Evolutionary conservation across 2,797 vertebrate genomes (phyloP).

Genomic region (Hapalemur alaotrensis): DNA sequence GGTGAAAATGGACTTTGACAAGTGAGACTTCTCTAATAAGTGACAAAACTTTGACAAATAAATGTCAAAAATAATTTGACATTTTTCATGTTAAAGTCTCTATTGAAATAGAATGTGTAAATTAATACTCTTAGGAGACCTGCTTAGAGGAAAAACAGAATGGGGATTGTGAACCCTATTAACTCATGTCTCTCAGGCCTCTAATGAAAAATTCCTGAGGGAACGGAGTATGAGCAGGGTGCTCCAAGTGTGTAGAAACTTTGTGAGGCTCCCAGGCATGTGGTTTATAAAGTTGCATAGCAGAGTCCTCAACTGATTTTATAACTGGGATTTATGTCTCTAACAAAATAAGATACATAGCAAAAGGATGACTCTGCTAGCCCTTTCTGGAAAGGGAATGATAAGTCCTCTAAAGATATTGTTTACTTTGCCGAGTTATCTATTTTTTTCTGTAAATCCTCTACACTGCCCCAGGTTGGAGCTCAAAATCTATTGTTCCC

Average conservation of each 20-base stretch:
- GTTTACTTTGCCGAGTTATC: conserved; percentile 23
- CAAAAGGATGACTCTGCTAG: neutral
- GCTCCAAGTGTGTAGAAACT: neutral
- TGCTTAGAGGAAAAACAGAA: conserved; percentile 32
- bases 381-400: conserved; percentile 24
- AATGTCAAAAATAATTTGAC: conserved; percentile 21
- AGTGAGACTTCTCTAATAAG: conserved; percentile 51
- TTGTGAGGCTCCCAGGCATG: neutral
- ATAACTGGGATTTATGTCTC: conserved; percentile 38
- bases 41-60: conserved; percentile 46
- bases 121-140: conserved; percentile 61
- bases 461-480: neutral
- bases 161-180: conserved; percentile 56
- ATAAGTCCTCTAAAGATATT: conserved; percentile 29
- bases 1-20: conserved; percentile 30
- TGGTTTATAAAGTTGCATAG: neutral
- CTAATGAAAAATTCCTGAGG: conserved; percentile 37
- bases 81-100: conserved; percentile 49
- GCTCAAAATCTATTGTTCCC: conserved; percentile 29
- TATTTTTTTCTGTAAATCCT: conserved; percentile 13
- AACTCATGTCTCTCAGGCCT: conserved; percentile 26
- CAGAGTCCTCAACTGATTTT: neutral
- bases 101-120: conserved; percentile 48
- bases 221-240: neutral
- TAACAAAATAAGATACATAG: neutral